These are phyloP conservation scores for Pogonomyrmex barbatus DNA, from an alignment of 1,140 invertebrate genomes.

Conservation along the genomic window DNA sequence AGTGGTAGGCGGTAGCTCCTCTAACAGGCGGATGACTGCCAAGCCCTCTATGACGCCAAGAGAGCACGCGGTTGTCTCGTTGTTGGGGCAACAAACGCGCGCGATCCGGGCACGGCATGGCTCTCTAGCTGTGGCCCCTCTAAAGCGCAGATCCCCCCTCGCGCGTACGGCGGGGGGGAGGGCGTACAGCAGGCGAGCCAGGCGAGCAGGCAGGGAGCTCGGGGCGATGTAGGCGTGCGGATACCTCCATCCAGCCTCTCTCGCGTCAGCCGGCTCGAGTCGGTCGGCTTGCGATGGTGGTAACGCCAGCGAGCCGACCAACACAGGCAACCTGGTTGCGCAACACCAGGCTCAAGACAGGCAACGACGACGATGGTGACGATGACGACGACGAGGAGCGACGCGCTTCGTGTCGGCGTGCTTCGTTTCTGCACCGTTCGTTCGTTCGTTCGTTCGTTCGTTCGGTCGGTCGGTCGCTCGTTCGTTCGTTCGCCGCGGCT, in stretches of 20 bases:
- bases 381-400: conserved; percentile 32
- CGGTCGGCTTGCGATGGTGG: conserved; percentile 6
- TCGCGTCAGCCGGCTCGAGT: neutral
- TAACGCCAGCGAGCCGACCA: conserved; percentile 25
- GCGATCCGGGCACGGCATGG: conserved; percentile 47
- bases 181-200: neutral
- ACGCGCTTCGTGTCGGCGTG: conserved; percentile 28
- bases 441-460: conserved; percentile 24
- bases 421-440: conserved; percentile 58
- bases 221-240: conserved; percentile 72
- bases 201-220: conserved; percentile 54
- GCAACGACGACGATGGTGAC: conserved; percentile 9
- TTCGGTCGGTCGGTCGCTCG: conserved; percentile 22
- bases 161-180: neutral
- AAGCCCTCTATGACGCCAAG: conserved; percentile 68
- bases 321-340: conserved; percentile 59
- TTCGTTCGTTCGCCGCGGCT: conserved; percentile 43
- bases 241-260: conserved; percentile 57
- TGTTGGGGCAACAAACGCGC: conserved; percentile 62
- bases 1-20: conserved; percentile 40
- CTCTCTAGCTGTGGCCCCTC: conserved; percentile 32
- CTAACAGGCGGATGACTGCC: conserved; percentile 63
- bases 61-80: conserved; percentile 12
- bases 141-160: conserved; percentile 19
- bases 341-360: conserved; percentile 51